phyloP scores from a whole-genome alignment of 2,797 vertebrate species.

The Pseudotriccus pelzelni region DNA sequence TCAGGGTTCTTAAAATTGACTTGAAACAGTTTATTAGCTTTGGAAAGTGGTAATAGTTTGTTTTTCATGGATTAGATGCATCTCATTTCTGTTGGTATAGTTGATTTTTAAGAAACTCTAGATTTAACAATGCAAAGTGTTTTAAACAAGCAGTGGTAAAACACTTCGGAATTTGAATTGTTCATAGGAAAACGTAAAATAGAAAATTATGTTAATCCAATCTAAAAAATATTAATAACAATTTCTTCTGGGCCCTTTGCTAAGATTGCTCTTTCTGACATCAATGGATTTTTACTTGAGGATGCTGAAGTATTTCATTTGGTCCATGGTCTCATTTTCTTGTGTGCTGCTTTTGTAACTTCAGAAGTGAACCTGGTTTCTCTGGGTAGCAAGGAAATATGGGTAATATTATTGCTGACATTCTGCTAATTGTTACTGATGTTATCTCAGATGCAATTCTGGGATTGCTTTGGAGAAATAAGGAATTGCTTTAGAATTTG shows the following conservation, averaged over 20 bases:
- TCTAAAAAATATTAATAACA: not conserved
- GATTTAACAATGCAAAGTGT: not conserved
- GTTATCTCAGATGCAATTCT: no score
- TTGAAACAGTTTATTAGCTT: not conserved
- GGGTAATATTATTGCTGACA: no score
- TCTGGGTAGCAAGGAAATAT: not conserved
- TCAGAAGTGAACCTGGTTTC: not conserved
- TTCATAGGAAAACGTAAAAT: not conserved
- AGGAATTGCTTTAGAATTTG: no score
- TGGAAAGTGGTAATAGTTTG: not conserved
- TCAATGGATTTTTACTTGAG: not conserved
- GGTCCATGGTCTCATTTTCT: not conserved
- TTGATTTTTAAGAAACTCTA: not conserved
- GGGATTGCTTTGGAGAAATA: no score
- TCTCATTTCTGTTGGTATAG: not conserved
- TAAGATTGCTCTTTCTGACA: not conserved
- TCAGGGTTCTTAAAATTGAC: not conserved
- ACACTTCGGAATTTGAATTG: not conserved
- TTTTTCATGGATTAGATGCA: not conserved
- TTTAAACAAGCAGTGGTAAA: not conserved
- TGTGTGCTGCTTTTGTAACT: not conserved
- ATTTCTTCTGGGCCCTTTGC: not conserved
- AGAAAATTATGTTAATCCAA: not conserved
- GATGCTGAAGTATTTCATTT: not conserved
- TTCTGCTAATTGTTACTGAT: no score